phyloP scores from a whole-genome alignment of 2,888 invertebrate species.

The Dusona sp. region DNA sequence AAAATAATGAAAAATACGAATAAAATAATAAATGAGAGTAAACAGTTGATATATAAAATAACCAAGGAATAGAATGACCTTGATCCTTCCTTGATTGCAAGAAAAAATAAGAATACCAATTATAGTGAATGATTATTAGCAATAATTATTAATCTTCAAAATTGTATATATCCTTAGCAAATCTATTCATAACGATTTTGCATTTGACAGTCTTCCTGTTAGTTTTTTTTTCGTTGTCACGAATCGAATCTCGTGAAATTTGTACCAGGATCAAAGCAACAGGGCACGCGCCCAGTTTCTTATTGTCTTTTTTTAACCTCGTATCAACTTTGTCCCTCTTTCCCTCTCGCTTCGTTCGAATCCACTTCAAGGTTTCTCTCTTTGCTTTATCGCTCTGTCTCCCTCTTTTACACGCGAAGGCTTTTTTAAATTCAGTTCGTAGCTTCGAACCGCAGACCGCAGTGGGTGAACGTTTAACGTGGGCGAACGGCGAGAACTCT shows the following conservation, averaged over 20 bases:
- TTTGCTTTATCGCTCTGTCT: slow-evolving; percentile 5
- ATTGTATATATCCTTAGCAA: background rate
- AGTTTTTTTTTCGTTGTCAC: background rate
- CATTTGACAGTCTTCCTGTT: background rate
- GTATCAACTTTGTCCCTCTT: background rate
- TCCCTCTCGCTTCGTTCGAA: background rate
- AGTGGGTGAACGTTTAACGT: slow-evolving; percentile 76
- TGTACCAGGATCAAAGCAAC: background rate
- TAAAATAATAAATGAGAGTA: background rate
- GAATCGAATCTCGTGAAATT: background rate
- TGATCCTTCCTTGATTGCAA: too few relatives aligned
- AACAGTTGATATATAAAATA: too few relatives aligned
- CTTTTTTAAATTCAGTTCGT: slow-evolving; percentile 74
- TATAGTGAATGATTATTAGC: background rate
- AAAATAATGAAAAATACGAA: background rate
- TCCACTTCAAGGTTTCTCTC: slow-evolving; percentile 35
- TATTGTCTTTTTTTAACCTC: slow-evolving; percentile 35
- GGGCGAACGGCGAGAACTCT: slow-evolving; percentile 59
- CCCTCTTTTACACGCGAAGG: slow-evolving; percentile 30
- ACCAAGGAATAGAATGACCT: too few relatives aligned
- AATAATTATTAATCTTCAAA: background rate
- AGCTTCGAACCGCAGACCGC: slow-evolving; percentile 73
- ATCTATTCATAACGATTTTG: background rate
- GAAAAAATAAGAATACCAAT: background rate
- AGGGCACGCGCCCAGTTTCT: background rate